Base-by-base conservation (phyloP, 2,888 invertebrate species). In the Clistopyga incitator region DNA sequence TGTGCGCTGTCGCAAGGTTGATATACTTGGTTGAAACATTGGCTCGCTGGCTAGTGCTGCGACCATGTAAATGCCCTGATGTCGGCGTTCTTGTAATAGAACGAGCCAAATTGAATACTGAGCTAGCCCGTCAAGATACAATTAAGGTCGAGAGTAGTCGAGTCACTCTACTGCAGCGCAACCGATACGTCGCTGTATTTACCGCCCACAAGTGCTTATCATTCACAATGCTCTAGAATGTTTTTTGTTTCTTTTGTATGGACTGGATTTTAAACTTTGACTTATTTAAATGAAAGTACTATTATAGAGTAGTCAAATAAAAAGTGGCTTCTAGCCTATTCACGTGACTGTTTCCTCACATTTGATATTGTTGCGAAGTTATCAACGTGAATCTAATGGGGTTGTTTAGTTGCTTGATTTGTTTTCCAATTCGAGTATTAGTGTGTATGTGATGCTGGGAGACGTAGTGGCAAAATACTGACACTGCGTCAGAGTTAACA, bases 131-230 rank as follows among this genome's bases (percentile, higher is more conserved):
- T 81, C 68, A 78, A 84, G 84, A 77, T 82, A 82, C 86, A 86
- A 86, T 86, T 86, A 86, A 85, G 86, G 86, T 86, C 86, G 85
- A 85, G 78, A 79, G 82, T 70, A 79, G 82, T 70, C 78, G 72
- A 84, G 50, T 81, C 78, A 65, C 61, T 74, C 15, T 50, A 18
- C 20, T 13, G 18, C 25, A 45, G 18, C 59, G 11, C 72, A 6
- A 59, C 59, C 25, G 56, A 72, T 56, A 45, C 56, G 45, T 70
- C 52, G 42, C 72, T 0, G 59, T 42, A 45, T 45, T 75, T 42
- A 75, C 68, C 61, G 29, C 67, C n/a, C 29, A 45, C 54, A 52
- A 81, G 13, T 10, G 38, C 54, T 71, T 38, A 54, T 71, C 70
- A 71, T 71, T 71, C 23, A 38, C 50, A 50, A 50, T 50, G 18